Evolutionary conservation across 2,888 invertebrate genomes (phyloP), one percentile per base, ranked within the genome.

Genomic region (Epistrophella euchroma): DNA sequence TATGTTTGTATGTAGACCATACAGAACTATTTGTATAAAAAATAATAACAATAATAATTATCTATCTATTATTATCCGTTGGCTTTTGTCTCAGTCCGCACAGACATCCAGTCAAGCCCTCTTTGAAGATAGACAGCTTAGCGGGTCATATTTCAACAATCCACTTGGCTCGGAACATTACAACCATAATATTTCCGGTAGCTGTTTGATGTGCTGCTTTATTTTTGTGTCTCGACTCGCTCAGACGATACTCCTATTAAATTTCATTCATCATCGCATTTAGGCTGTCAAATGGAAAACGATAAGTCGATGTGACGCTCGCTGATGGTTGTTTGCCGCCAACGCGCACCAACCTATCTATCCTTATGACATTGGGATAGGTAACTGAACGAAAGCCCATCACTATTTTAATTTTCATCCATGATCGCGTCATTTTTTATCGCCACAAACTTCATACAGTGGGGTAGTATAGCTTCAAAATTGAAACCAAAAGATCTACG

Each of bases 201-300:
- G 50, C 55, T 55, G 28, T 25, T 2, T 37, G 35, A 37, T 37
- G 11, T 11, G 2, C 5, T 73, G 19, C 32, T 62, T 45, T 25
- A 28, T 68, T 32, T 55, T 15, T n/a, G 7, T 25, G 55, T 47
- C 76, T 64, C 35, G 68, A 50, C 62, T 17, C 25, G 55, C 77
- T 37, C 56, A 64, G 66, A 75, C 84, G 55, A 55, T 62, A 47
- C 55, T 43, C 74, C 64, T 62, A 79, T 84, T 79, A 19, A 66
- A 72, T 79, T 84, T 66, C 79, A 84, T 84, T 75, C 55, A 60
- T 74, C 70, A 50, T 50, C 58, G 25, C 25, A 28, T 55, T 83
- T 56, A 28, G 60, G 40, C 45, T 73, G 68, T 77, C 60, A 28
- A 68, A 72, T 32, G 4, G n/a, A 32, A 40, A 47, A 55, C 62